Conservation (phyloP, 2,113 vertebrate species). For the Sardina pilchardus region DNA sequence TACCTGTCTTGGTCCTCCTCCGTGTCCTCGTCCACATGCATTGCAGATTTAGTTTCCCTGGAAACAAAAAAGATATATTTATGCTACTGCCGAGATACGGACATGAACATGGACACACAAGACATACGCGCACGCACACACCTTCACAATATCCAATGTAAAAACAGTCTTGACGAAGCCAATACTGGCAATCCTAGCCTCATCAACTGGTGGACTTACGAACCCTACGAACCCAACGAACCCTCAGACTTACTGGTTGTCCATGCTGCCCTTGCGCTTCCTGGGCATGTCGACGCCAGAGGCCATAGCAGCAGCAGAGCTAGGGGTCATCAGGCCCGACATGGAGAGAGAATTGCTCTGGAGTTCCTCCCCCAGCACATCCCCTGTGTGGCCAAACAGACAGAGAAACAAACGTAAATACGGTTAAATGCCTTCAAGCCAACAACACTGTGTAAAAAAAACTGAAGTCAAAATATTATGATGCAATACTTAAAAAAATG, state of each 20-base stretch:
- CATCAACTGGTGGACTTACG: too few species aligned
- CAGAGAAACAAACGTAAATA: not conserved
- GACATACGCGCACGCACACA: not conserved
- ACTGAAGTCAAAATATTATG: not conserved
- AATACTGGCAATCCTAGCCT: too few species aligned
- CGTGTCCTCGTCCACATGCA: constrained; percentile 70
- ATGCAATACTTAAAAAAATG: too few species aligned
- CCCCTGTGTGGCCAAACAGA: constrained; percentile 57
- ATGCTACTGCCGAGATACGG: not conserved
- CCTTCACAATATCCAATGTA: too few species aligned
- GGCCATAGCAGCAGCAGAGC: constrained; percentile 57
- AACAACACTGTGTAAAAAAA: not conserved
- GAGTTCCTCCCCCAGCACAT: constrained; percentile 69
- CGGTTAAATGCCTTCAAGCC: not conserved
- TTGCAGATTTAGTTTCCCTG: constrained; percentile 71
- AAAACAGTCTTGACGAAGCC: too few species aligned
- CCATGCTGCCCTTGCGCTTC: constrained; percentile 84
- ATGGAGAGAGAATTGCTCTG: constrained; percentile 58
- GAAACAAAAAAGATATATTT: constrained; percentile 46
- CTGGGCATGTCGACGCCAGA: constrained; percentile 75
- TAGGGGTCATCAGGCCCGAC: constrained; percentile 69
- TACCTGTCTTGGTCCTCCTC: constrained; percentile 79
- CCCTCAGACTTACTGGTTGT: constrained; percentile 76
- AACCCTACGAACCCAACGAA: too few species aligned
- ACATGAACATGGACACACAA: not conserved